These are phyloP conservation scores for Anastatus disparis DNA, from an alignment of 1,140 invertebrate genomes.

Conservation along the genomic window DNA sequence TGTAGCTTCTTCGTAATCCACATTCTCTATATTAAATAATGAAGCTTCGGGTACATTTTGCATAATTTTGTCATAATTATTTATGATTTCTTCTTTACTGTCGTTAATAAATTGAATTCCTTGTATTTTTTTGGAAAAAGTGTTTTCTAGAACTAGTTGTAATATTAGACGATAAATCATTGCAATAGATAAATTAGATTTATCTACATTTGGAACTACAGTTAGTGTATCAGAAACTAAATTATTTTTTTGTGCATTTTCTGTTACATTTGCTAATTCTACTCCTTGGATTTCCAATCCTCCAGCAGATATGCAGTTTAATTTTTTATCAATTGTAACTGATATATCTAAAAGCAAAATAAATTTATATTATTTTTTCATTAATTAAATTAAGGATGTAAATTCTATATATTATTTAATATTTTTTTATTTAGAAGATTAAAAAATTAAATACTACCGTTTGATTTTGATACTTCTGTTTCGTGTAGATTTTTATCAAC, in stretches of 20 bases:
- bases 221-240: slow-evolving; percentile 76
- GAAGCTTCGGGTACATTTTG: slow-evolving; percentile 12
- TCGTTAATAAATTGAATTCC: slow-evolving; percentile 72
- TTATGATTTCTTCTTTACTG: slow-evolving; percentile 43
- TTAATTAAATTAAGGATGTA: too few relatives aligned
- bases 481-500: slow-evolving; percentile 79
- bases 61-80: slow-evolving; percentile 27
- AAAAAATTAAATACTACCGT: slow-evolving; percentile 10
- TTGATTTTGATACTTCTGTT: slow-evolving; percentile 40
- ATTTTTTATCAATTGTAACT: slow-evolving; percentile 63
- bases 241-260: slow-evolving; percentile 70
- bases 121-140: slow-evolving; percentile 73
- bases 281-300: slow-evolving; percentile 85
- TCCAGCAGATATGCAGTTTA: slow-evolving; percentile 68
- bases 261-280: slow-evolving; percentile 79
- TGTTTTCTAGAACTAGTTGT: slow-evolving; percentile 83
- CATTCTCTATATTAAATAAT: background rate
- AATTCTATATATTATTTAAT: too few relatives aligned
- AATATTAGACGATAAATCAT: slow-evolving; percentile 68
- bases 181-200: slow-evolving; percentile 44
- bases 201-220: slow-evolving; percentile 67
- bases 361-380: background rate
- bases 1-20: slow-evolving; percentile 48
- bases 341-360: slow-evolving; percentile 50
- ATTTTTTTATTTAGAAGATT: too few relatives aligned